phyloP scores from a whole-genome alignment of 2,888 invertebrate species.

The Acanthosepion esculentum region DNA sequence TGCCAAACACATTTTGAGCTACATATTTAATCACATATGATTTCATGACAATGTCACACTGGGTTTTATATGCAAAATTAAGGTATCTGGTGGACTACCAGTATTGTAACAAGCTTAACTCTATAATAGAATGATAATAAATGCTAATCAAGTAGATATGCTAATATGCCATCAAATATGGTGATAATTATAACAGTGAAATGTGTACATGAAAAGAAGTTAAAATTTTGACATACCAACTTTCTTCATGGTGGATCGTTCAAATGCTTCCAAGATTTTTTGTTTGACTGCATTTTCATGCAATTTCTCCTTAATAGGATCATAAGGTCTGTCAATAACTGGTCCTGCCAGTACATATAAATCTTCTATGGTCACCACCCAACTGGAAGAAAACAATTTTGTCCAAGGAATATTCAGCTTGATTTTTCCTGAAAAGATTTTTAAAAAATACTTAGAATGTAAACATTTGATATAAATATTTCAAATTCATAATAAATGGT shows the following conservation, averaged over 20 bases:
- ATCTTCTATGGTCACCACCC: conserved; percentile 84
- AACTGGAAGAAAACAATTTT: conserved; percentile 83
- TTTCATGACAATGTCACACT: too few relatives aligned
- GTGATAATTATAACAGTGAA: neutral
- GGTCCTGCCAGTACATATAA: conserved; percentile 85
- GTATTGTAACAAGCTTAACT: too few relatives aligned
- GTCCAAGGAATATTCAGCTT: conserved; percentile 83
- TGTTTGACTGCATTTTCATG: conserved; percentile 84
- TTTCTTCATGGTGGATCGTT: conserved; percentile 58
- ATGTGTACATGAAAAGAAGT: neutral
- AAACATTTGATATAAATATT: too few relatives aligned
- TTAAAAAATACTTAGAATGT: too few relatives aligned
- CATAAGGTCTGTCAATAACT: conserved; percentile 80
- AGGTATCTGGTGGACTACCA: too few relatives aligned
- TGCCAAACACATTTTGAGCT: too few relatives aligned
- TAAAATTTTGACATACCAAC: conserved; percentile 58
- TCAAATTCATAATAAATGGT: too few relatives aligned
- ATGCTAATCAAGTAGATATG: too few relatives aligned
- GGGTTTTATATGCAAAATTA: too few relatives aligned
- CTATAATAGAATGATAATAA: too few relatives aligned
- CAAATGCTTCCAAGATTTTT: conserved; percentile 82
- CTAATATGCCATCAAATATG: too few relatives aligned
- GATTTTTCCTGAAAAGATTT: conserved; percentile 68
- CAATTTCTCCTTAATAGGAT: conserved; percentile 83
- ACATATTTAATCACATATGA: too few relatives aligned